Evolutionary conservation across 2,113 vertebrate genomes (phyloP).

Genomic region (Crotalus viridis): DNA sequence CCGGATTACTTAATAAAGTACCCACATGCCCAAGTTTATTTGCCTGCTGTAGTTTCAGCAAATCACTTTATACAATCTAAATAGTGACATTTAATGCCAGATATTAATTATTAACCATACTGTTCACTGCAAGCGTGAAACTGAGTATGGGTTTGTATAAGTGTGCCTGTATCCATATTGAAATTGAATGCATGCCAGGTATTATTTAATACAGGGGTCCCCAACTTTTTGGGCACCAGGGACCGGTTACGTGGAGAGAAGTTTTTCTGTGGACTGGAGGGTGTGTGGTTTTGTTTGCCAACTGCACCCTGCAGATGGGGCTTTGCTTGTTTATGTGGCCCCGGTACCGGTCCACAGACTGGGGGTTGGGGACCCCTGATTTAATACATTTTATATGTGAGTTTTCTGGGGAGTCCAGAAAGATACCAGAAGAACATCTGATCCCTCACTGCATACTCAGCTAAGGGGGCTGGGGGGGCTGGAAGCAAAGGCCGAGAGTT

Average conservation of each 20-base stretch:
- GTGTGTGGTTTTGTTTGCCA: too few relatives aligned
- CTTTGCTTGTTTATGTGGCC: too few relatives aligned
- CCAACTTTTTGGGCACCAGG: too few relatives aligned
- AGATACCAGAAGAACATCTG: not conserved
- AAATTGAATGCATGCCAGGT: not conserved
- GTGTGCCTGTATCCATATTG: not conserved
- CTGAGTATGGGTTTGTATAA: not conserved
- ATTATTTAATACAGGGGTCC: not conserved
- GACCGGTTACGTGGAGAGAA: too few relatives aligned
- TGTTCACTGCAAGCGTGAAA: not conserved
- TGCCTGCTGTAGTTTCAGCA: not conserved
- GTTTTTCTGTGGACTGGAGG: too few relatives aligned
- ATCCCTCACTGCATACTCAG: not conserved
- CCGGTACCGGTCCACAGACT: too few relatives aligned
- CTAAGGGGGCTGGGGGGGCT: too few relatives aligned
- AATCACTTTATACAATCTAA: not conserved
- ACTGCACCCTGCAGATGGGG: too few relatives aligned
- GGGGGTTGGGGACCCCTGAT: not conserved
- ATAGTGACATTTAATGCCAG: not conserved
- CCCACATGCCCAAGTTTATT: not conserved
- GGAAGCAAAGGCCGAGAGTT: not conserved
- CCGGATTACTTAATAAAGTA: not conserved
- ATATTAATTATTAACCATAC: not conserved
- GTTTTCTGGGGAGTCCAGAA: not conserved
- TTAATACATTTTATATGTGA: not conserved